Conservation (phyloP, 1,140 invertebrate species). For the Maniola jurtina region DNA sequence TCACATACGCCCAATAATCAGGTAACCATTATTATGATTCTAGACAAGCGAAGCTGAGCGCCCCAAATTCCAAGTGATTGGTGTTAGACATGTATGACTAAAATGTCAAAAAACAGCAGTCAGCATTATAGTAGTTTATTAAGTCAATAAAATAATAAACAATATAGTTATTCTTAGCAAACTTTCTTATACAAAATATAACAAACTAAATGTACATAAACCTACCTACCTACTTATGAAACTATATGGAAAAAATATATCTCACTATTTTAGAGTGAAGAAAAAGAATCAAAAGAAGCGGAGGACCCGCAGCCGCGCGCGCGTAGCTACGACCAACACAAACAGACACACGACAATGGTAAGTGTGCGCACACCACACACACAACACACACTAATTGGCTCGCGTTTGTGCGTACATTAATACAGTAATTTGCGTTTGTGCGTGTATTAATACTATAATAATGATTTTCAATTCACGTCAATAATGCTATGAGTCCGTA, state of each 20-base stretch:
- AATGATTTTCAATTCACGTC: too few relatives aligned
- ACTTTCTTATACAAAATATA: too few relatives aligned
- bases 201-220: not conserved
- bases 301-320: slow-evolving; percentile 69
- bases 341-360: slow-evolving; percentile 67
- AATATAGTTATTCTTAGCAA: not conserved
- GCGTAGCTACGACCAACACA: slow-evolving; percentile 75
- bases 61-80: too few relatives aligned
- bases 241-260: not conserved
- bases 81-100: too few relatives aligned
- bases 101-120: too few relatives aligned
- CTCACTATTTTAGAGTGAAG: slow-evolving; percentile 48
- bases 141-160: too few relatives aligned
- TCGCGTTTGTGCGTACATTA: not conserved
- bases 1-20: slow-evolving; percentile 35
- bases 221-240: too few relatives aligned
- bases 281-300: slow-evolving; percentile 57
- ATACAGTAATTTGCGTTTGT: not conserved
- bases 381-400: not conserved
- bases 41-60: not conserved
- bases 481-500: too few relatives aligned
- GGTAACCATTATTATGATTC: slow-evolving; percentile 5
- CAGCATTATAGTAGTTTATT: too few relatives aligned
- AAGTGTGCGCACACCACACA: slow-evolving; percentile 30
- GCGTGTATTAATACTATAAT: too few relatives aligned